Conservation (phyloP, 2,113 vertebrate genomes). For the Vicugna pacos region DNA sequence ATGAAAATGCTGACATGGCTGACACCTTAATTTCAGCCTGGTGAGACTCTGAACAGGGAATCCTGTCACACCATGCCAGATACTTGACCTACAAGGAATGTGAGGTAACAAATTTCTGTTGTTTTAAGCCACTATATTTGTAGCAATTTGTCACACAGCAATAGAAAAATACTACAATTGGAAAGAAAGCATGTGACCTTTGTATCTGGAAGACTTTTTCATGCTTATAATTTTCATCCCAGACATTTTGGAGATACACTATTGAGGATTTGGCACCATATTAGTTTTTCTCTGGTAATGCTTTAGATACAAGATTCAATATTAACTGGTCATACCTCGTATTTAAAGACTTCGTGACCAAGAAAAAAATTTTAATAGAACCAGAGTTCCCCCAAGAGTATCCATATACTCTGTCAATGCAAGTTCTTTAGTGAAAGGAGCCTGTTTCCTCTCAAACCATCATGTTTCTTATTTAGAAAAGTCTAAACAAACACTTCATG, state of each 20-base stretch:
- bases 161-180: not conserved
- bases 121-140: not conserved
- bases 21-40: not conserved
- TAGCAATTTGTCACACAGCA: not conserved
- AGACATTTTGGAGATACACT: not conserved
- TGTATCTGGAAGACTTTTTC: not conserved
- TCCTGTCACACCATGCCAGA: not conserved
- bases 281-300: slow-evolving; percentile 32
- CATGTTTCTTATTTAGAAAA: no score
- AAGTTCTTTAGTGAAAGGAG: no score
- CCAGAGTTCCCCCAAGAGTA: not conserved
- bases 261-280: not conserved
- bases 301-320: not conserved
- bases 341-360: slow-evolving; percentile 2
- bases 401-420: no score
- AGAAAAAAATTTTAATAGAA: not conserved
- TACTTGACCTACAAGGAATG: not conserved
- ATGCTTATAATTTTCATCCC: not conserved
- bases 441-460: no score
- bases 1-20: not conserved
- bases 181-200: not conserved
- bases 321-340: not conserved
- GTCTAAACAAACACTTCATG: no score
- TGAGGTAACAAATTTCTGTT: not conserved
- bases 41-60: not conserved